phyloP scores from a whole-genome alignment of 53 echinoderm and acorn worm genomes.

The Holothuria scabra region DNA sequence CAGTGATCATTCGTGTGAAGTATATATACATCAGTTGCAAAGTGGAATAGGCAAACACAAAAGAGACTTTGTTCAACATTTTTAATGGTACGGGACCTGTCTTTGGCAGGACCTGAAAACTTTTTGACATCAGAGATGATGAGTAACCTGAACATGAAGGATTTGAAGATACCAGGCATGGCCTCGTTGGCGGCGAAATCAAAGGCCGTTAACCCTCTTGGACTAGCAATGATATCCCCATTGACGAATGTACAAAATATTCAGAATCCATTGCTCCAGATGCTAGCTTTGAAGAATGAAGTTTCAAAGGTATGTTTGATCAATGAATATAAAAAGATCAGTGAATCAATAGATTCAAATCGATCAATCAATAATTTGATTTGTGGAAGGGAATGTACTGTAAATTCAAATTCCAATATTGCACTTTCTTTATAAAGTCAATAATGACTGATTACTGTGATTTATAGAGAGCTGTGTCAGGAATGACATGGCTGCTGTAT shows the following conservation, averaged over 20 bases:
- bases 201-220: slow-evolving; percentile 61
- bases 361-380: too few relatives aligned
- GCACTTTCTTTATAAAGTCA: too few relatives aligned
- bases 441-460: too few relatives aligned
- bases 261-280: slow-evolving; percentile 80
- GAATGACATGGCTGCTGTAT: too few relatives aligned
- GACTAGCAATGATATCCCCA: slow-evolving; percentile 77
- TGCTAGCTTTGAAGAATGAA: slow-evolving; percentile 90
- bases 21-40: neutral
- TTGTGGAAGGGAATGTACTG: too few relatives aligned
- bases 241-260: slow-evolving; percentile 66
- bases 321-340: too few relatives aligned
- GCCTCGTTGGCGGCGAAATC: slow-evolving; percentile 63
- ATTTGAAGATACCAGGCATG: slow-evolving; percentile 65
- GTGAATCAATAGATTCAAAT: too few relatives aligned
- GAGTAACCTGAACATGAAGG: slow-evolving; percentile 57
- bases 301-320: slow-evolving; percentile 70
- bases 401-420: too few relatives aligned
- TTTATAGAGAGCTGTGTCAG: too few relatives aligned
- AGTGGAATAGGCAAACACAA: neutral
- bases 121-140: slow-evolving; percentile 1
- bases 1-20: too few relatives aligned
- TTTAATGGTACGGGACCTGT: neutral
- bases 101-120: neutral
- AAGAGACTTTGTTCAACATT: neutral